Percentiles rank a stretch among this genome's conserved stretches.
Evolutionary conservation across 2,797 vertebrate genomes (phyloP).

Genomic region (Hippoglossus hippoglossus): DNA sequence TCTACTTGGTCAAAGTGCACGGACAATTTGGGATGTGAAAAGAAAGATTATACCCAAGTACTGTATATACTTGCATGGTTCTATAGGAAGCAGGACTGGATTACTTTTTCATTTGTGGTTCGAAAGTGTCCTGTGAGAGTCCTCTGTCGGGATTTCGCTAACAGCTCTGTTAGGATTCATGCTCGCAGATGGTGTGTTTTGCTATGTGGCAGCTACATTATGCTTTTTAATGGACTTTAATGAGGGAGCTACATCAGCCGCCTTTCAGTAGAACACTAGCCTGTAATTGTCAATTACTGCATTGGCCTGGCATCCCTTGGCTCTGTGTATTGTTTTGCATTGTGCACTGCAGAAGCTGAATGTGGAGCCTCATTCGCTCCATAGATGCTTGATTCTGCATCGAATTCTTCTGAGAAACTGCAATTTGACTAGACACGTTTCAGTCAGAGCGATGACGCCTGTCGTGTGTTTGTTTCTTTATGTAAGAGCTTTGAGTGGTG

Average conservation of each 20-base stretch:
- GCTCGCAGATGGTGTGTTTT: slow-evolving; percentile 20
- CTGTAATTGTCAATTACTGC: slow-evolving; percentile 48
- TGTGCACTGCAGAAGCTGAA: slow-evolving; percentile 14
- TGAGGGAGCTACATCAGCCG: slow-evolving; percentile 41
- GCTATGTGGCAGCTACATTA: slow-evolving; percentile 14
- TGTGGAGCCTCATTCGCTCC: slow-evolving; percentile 6
- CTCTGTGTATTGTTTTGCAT: slow-evolving; percentile 15
- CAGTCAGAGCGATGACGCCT: neutral
- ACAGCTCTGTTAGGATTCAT: slow-evolving; percentile 15
- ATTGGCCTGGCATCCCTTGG: slow-evolving; percentile 16
- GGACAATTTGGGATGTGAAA: neutral
- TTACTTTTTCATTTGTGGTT: neutral
- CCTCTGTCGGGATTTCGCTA: neutral
- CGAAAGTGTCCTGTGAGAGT: neutral
- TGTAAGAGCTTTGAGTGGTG: too few relatives aligned
- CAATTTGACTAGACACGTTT: neutral
- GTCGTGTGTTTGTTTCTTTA: slow-evolving; percentile 10
- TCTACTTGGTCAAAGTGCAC: neutral
- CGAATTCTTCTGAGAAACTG: neutral
- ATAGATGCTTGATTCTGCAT: neutral
- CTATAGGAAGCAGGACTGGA: too few relatives aligned
- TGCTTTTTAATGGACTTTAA: slow-evolving; percentile 43
- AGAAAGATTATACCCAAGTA: too few relatives aligned
- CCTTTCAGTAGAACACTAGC: slow-evolving; percentile 9
- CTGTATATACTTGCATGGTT: too few relatives aligned